phyloP scores from a whole-genome alignment of 2,888 invertebrate species.

The Rutpela maculata region DNA sequence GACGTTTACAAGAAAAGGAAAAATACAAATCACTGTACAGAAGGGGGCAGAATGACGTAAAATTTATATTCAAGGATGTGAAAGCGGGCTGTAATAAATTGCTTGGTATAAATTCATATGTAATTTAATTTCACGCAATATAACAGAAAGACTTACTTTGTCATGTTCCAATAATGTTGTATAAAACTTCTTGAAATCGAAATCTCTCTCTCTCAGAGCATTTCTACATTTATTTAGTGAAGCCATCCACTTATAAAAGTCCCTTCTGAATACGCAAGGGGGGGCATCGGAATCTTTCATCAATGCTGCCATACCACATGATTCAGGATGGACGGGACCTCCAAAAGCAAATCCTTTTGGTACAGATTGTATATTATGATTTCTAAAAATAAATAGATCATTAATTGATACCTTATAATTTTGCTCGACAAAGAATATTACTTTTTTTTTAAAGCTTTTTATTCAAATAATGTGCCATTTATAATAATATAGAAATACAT shows the following conservation, averaged over 20 bases:
- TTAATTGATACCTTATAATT: neutral
- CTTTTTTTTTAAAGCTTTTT: too few relatives aligned
- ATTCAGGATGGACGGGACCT: neutral
- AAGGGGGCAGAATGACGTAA: too few relatives aligned
- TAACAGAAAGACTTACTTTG: neutral
- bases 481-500: too few relatives aligned
- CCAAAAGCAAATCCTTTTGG: slow-evolving; percentile 11
- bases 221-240: slow-evolving; percentile 7
- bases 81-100: too few relatives aligned
- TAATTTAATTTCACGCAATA: too few relatives aligned
- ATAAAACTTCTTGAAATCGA: neutral
- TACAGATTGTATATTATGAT: neutral
- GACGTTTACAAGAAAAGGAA: too few relatives aligned
- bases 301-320: slow-evolving; percentile 7
- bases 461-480: too few relatives aligned
- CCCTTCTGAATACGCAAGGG: slow-evolving; percentile 22
- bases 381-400: neutral
- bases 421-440: too few relatives aligned
- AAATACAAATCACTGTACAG: too few relatives aligned
- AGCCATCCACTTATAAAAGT: slow-evolving; percentile 22
- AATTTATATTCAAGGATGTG: too few relatives aligned
- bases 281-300: neutral
- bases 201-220: slow-evolving; percentile 4
- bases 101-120: too few relatives aligned
- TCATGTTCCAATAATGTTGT: neutral